Base-by-base conservation (phyloP, 2,113 vertebrate genomes). In the Ellobius talpinus region DNA sequence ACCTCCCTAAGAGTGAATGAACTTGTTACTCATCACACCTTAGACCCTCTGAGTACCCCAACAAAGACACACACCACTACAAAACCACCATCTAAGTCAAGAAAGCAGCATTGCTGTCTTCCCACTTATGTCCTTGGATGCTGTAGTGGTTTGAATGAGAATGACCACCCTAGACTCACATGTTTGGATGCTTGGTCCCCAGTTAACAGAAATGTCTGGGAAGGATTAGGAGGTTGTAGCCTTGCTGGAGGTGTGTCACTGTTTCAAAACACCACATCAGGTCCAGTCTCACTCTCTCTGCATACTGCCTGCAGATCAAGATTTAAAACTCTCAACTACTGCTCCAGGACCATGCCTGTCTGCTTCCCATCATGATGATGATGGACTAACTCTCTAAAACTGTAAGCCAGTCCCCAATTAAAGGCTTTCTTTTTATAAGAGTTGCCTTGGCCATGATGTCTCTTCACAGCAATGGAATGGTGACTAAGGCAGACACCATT, bases 1-100 rank as follows among this genome's bases (percentile, higher is more conserved):
- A 3, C 5, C 45, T 26, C 68, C 61, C 45, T 68, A n/a, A 89
- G 66, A 93, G 13, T 72, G 39, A 36, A 24, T 11, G 31, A 61
- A 45, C 11, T 7, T 1, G 19, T 42, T 42, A 16, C 33, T 31
- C 10, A 2, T 50, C 3, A 5, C 1, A 1, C 11, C 17, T 19
- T 42, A 58, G 36, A 7, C 2, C 33, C 5, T 13, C 74, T 2
- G 11, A 11, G 24, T 31, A 63, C 92, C 50, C 50, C 89, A n/a
- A 52, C 39, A 73, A 74, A 68, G 70, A 39, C 55, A n/a, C 19
- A 10, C 19, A 5, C 29, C 66, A 70, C 31, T n/a, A 73, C 14
- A 58, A 66, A 17, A 17, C 47, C 68, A 52, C 14, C 39, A n/a
- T 7, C 29, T 9, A 42, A 90, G 66, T 47, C 52, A 65, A n/a